Conservation (phyloP, 2,113 vertebrate genomes). For the Zosterops pallidus region DNA sequence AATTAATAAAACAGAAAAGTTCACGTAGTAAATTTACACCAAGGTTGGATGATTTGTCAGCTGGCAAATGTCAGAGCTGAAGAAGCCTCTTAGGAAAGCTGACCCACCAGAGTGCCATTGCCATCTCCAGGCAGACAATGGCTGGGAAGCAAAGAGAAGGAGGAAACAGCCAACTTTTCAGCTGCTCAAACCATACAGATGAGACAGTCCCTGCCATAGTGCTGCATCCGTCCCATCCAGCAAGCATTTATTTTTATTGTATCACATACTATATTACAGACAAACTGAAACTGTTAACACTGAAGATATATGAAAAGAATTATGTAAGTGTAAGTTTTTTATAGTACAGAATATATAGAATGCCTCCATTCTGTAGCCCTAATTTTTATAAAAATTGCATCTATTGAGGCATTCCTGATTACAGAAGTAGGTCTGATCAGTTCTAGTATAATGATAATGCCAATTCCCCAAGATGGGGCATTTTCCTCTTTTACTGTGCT, state of each 20-base stretch:
- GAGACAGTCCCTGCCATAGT: background rate
- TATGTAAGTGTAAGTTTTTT: slow-evolving; percentile 11
- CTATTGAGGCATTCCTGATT: background rate
- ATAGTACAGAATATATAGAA: slow-evolving; percentile 9
- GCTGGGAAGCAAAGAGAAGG: background rate
- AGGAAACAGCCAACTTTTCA: background rate
- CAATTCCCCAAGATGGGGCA: background rate
- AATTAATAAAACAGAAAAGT: background rate
- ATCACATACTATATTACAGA: slow-evolving; percentile 23
- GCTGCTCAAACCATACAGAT: background rate
- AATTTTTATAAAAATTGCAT: slow-evolving; percentile 46
- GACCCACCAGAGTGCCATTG: background rate
- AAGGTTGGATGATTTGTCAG: background rate
- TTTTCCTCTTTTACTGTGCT: background rate
- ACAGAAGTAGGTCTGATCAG: background rate
- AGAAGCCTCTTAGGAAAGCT: background rate
- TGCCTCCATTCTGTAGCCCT: slow-evolving; percentile 39
- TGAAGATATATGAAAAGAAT: slow-evolving; percentile 57
- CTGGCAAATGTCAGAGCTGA: background rate
- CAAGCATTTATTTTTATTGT: slow-evolving; percentile 52
- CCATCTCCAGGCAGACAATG: background rate
- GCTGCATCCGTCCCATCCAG: background rate
- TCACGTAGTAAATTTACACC: background rate
- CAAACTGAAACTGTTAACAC: background rate
- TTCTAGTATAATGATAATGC: background rate